Percentiles rank a stretch among this genome's conserved stretches.
Conservation (phyloP, 2,888 invertebrate species). For the Brachyptera putata region DNA sequence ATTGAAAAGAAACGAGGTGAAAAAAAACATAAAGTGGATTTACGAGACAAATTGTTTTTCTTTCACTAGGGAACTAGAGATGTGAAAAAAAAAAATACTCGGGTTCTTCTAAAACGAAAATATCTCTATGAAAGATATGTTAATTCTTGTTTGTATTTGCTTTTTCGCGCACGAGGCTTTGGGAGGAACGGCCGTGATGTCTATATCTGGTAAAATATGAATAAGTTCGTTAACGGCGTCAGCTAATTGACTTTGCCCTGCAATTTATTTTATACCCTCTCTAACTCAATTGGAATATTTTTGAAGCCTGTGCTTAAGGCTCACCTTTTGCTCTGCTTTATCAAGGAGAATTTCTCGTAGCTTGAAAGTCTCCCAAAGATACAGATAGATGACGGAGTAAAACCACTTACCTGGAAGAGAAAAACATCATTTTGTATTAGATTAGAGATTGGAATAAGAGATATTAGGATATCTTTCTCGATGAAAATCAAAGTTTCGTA, state of each 20-base stretch:
- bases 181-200: background rate
- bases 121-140: background rate
- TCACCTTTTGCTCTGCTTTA: too few species aligned
- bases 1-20: slow-evolving; percentile 2
- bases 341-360: too few species aligned
- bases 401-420: too few species aligned
- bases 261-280: background rate
- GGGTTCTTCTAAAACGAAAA: background rate
- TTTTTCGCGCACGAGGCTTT: background rate
- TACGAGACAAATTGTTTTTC: background rate
- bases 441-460: too few species aligned
- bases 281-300: too few species aligned
- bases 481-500: too few species aligned
- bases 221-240: slow-evolving; percentile 1
- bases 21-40: background rate
- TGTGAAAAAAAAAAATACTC: too few species aligned
- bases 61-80: background rate
- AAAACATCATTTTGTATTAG: too few species aligned
- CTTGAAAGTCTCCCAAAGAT: too few species aligned
- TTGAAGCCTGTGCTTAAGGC: too few species aligned
- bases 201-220: background rate
- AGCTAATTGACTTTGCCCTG: background rate
- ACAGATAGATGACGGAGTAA: too few species aligned
- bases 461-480: too few species aligned
- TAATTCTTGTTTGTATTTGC: slow-evolving; percentile 4